A percentile compares a stretch with the other conserved stretches of the same genome.
Evolutionary conservation across 2,113 vertebrate genomes (phyloP).

Genomic region (Climacteris rufus): DNA sequence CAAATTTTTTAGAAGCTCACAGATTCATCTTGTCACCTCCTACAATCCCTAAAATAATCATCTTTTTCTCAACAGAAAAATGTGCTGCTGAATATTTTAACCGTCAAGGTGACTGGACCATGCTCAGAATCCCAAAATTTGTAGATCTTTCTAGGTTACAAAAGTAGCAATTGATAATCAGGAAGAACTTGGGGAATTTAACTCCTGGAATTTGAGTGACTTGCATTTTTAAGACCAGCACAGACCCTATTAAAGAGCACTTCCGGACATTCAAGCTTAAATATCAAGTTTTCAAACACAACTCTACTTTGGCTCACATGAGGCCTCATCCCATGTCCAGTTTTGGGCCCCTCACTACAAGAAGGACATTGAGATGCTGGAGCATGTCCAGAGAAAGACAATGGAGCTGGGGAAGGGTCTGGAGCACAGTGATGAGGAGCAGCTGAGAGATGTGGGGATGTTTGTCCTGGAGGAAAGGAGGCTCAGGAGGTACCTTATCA

Average conservation of each 20-base stretch:
- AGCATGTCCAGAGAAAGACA: fast-evolving
- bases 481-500: fast-evolving
- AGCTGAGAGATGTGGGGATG: fast-evolving
- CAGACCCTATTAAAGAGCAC: neutral
- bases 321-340: no score
- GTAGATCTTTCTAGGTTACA: neutral
- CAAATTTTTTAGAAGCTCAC: neutral
- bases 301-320: neutral
- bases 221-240: neutral
- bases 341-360: neutral
- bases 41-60: neutral
- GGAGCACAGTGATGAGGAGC: neutral
- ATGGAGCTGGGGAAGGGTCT: neutral
- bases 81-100: neutral
- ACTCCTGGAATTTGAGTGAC: neutral
- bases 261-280: neutral
- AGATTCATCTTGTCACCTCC: neutral
- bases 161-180: neutral
- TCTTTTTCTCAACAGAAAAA: neutral
- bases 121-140: neutral
- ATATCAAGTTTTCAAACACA: neutral
- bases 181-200: neutral
- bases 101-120: neutral
- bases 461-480: neutral
- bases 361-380: neutral